These are phyloP conservation scores for Saccostrea echinata DNA, from an alignment of 1,140 invertebrate species.

Conservation along the genomic window DNA sequence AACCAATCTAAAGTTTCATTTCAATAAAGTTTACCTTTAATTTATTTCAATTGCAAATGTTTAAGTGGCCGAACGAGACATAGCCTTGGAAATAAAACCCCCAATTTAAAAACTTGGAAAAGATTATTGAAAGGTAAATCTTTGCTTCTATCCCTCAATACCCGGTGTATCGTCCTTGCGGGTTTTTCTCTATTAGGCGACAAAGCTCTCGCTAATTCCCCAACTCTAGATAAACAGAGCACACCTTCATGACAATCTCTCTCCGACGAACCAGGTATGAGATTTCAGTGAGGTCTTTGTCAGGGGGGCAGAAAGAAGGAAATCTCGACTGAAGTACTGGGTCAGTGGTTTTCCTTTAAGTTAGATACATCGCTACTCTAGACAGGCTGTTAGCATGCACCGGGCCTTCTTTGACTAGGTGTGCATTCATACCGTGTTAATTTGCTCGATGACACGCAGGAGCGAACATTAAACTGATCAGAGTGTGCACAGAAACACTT, in stretches of 20 bases:
- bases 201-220: conserved; percentile 27
- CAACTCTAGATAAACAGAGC: conserved; percentile 32
- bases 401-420: neutral
- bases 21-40: conserved; percentile 30
- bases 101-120: conserved; percentile 35
- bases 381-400: neutral
- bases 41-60: conserved; percentile 31
- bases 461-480: neutral
- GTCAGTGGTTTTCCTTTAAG: neutral
- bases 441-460: conserved; percentile 8
- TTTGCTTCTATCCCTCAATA: conserved; percentile 10
- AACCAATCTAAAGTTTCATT: conserved; percentile 9
- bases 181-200: conserved; percentile 22
- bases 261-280: conserved; percentile 20
- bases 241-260: conserved; percentile 10
- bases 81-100: conserved; percentile 33
- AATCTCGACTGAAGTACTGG: neutral
- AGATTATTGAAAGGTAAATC: conserved; percentile 30
- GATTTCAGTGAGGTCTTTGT: conserved; percentile 36
- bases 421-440: conserved; percentile 12
- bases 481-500: neutral
- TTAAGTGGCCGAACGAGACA: conserved; percentile 30
- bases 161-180: neutral
- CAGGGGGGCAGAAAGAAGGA: neutral
- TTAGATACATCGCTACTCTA: neutral